Percentiles rank a stretch among this genome's conserved stretches.
phyloP scores from a whole-genome alignment of 1,140 invertebrate species.

The Drosophila kikkawai region DNA sequence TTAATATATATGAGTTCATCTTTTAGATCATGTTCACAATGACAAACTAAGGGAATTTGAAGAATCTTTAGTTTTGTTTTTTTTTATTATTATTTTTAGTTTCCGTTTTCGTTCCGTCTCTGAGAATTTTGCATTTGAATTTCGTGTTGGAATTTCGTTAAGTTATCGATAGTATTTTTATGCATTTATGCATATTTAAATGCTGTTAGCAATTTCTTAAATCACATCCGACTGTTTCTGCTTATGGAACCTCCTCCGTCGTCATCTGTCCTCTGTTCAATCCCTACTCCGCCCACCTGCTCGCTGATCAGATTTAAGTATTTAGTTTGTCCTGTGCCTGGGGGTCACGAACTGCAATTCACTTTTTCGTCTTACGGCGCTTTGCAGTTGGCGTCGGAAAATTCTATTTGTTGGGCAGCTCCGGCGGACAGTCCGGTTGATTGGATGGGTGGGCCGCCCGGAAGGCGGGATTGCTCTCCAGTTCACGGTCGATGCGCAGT shows the following conservation, averaged over 20 bases:
- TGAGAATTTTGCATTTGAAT: conserved; percentile 57
- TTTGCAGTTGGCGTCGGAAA: conserved; percentile 84
- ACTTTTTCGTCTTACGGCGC: conserved; percentile 83
- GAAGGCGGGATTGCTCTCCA: conserved; percentile 95
- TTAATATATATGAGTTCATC: conserved; percentile 71
- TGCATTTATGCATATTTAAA: conserved; percentile 82
- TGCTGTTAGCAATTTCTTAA: conserved; percentile 80
- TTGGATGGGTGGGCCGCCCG: conserved; percentile 93
- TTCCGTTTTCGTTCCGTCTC: conserved; percentile 32
- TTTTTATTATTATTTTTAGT: conserved; percentile 25
- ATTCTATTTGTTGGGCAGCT: conserved; percentile 89
- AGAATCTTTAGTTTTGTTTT: conserved; percentile 40
- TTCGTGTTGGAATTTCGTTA: conserved; percentile 50
- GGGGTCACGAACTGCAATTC: conserved; percentile 77
- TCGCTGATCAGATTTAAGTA: conserved; percentile 37
- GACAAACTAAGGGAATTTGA: conserved; percentile 64
- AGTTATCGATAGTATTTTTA: conserved; percentile 72
- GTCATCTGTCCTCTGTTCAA: background rate
- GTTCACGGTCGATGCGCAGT: conserved; percentile 92
- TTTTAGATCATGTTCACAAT: conserved; percentile 79
- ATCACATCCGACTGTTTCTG: conserved; percentile 82
- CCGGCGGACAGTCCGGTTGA: conserved; percentile 96
- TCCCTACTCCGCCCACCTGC: conserved; percentile 10
- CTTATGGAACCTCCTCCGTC: conserved; percentile 40
- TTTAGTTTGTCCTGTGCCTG: conserved; percentile 45